Evolutionary conservation across 2,797 vertebrate species (phyloP).

Genomic region (Semotilus atromaculatus): DNA sequence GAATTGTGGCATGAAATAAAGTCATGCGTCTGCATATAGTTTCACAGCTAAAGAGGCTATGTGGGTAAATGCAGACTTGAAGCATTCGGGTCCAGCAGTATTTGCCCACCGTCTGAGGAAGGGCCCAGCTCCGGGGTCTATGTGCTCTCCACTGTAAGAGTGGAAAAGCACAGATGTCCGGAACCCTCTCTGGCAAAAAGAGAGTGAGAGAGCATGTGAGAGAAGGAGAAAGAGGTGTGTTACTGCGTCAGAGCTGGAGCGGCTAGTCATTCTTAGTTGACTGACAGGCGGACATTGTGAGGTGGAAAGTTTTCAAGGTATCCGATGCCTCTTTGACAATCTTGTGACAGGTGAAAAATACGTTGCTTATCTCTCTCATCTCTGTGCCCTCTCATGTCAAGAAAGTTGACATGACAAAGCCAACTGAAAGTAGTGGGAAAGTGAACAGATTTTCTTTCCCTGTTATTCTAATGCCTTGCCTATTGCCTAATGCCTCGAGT

Average conservation of each 20-base stretch:
- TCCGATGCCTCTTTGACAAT: constrained; percentile 42
- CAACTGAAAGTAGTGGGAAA: neutral
- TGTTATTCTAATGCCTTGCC: neutral
- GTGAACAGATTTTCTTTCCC: constrained; percentile 3
- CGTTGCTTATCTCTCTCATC: neutral
- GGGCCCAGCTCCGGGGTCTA: neutral
- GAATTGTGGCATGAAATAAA: neutral
- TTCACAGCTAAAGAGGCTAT: constrained; percentile 8
- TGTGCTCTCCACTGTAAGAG: constrained; percentile 52
- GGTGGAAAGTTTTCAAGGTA: constrained; percentile 45
- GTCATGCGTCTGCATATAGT: neutral
- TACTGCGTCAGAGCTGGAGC: constrained; percentile 38
- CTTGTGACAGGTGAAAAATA: constrained; percentile 44
- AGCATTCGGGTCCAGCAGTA: neutral
- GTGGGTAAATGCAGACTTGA: neutral
- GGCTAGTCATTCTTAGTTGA: constrained; percentile 20
- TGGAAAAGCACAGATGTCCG: constrained; percentile 70
- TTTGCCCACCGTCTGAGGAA: constrained; percentile 4
- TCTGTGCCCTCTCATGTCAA: neutral
- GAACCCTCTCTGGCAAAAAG: neutral
- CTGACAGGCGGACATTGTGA: constrained; percentile 24
- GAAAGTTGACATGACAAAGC: neutral
- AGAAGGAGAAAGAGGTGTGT: constrained; percentile 53
- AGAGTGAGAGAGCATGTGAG: constrained; percentile 33
- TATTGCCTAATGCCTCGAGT: neutral